Conservation (phyloP, 2,113 vertebrate genomes). For the Limanda limanda region DNA sequence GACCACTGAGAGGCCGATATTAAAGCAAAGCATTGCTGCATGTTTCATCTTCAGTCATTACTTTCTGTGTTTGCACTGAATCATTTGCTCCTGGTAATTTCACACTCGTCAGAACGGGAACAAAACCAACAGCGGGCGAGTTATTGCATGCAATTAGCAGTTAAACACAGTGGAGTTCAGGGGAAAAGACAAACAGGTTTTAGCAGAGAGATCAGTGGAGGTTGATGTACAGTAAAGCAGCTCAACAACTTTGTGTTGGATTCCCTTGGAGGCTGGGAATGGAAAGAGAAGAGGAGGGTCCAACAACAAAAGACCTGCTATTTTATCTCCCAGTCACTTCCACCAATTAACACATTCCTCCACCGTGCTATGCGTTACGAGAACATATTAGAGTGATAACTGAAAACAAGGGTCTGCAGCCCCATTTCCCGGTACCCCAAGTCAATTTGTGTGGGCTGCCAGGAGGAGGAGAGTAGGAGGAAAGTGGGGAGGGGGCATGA, state of each 20-base stretch:
- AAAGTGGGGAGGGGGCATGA: not conserved
- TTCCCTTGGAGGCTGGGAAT: constrained; percentile 9
- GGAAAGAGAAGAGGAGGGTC: not conserved
- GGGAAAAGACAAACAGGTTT: constrained; percentile 3
- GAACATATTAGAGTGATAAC: constrained; percentile 5
- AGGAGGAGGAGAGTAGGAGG: constrained; percentile 7
- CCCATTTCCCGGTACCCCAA: constrained; percentile 37
- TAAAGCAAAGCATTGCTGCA: not conserved
- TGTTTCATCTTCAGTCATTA: constrained; percentile 1
- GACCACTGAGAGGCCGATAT: not conserved
- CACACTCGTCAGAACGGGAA: constrained; percentile 13
- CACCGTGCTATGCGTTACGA: not conserved
- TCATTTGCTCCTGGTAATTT: constrained; percentile 5
- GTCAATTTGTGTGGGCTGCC: constrained; percentile 28
- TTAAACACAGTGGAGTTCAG: not conserved
- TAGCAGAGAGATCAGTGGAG: constrained; percentile 5
- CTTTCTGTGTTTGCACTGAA: constrained; percentile 16
- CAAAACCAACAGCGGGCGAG: constrained; percentile 25
- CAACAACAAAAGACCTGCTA: constrained; percentile 13
- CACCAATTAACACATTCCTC: constrained; percentile 70
- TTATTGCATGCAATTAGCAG: constrained; percentile 38
- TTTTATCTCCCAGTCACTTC: constrained; percentile 10
- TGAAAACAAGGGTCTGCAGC: constrained; percentile 22
- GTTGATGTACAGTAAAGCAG: not conserved
- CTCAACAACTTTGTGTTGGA: not conserved